These are phyloP conservation scores for Orthonevra nobilis DNA, from an alignment of 2,888 invertebrate species.

Conservation along the genomic window DNA sequence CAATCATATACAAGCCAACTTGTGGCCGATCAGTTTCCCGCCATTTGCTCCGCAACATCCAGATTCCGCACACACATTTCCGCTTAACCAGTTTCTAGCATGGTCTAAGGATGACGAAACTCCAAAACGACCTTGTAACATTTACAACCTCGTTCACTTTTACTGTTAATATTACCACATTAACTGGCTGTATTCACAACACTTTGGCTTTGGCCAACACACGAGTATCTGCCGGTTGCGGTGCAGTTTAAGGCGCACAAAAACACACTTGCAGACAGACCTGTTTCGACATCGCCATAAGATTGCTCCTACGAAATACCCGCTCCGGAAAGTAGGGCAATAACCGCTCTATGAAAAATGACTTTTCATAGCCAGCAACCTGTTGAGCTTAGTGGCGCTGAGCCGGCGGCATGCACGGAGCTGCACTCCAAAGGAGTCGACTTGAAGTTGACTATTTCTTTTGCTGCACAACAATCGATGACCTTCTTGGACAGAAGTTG, in stretches of 20 bases:
- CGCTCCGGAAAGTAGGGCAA: slow-evolving; percentile 53
- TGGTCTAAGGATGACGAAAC: slow-evolving; percentile 6
- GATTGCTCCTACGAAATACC: slow-evolving; percentile 44
- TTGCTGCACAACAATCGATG: neutral
- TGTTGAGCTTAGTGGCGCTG: no score
- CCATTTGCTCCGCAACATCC: neutral
- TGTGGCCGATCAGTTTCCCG: no score
- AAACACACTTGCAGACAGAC: slow-evolving; percentile 4
- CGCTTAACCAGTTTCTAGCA: slow-evolving; percentile 39
- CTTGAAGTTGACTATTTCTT: no score
- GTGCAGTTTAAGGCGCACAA: slow-evolving; percentile 3
- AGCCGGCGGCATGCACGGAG: no score
- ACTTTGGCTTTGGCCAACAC: no score
- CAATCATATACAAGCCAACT: no score
- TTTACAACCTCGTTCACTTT: slow-evolving; percentile 63
- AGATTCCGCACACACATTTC: neutral
- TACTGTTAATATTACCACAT: slow-evolving; percentile 53
- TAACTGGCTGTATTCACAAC: slow-evolving; percentile 20
- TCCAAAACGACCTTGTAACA: slow-evolving; percentile 65
- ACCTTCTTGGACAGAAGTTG: slow-evolving; percentile 8
- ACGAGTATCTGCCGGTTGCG: slow-evolving; percentile 10
- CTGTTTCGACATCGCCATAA: slow-evolving; percentile 35
- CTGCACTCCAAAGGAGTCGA: no score
- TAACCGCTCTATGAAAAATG: slow-evolving; percentile 28
- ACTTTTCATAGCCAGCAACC: slow-evolving; percentile 7